phyloP scores from a whole-genome alignment of 2,888 invertebrate species.

The Cheiracanthium punctorium region DNA sequence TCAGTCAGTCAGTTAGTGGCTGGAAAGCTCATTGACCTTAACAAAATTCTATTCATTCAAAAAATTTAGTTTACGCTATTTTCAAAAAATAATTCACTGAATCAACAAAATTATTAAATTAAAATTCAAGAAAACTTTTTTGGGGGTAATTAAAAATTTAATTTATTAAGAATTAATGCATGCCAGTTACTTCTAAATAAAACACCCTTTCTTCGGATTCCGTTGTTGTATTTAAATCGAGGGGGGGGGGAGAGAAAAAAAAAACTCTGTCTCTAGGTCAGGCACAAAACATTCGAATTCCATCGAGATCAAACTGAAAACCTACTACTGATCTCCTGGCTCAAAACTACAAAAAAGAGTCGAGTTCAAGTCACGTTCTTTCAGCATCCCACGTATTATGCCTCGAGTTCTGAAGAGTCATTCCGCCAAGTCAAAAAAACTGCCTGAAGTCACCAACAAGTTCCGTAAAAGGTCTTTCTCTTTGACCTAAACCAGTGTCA shows the following conservation, averaged over 20 bases:
- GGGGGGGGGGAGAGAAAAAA: too few species aligned
- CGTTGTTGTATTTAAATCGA: background rate
- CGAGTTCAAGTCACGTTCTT: slow-evolving; percentile 12
- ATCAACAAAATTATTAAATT: too few species aligned
- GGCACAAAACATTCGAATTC: background rate
- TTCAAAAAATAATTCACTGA: too few species aligned
- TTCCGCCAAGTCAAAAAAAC: background rate
- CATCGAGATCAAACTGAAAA: background rate
- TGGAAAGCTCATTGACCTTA: too few species aligned
- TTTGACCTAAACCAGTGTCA: slow-evolving; percentile 26
- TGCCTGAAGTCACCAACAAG: slow-evolving; percentile 9
- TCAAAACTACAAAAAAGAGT: background rate
- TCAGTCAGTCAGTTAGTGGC: too few species aligned
- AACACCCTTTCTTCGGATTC: background rate
- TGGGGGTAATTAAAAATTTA: too few species aligned
- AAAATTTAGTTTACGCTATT: too few species aligned
- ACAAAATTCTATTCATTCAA: too few species aligned
- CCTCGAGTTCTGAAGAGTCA: slow-evolving; percentile 8
- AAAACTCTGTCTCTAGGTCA: background rate
- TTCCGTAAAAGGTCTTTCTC: slow-evolving; percentile 60
- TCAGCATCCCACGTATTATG: slow-evolving; percentile 16
- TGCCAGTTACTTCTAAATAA: too few species aligned
- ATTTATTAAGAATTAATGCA: too few species aligned
- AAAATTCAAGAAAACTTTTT: too few species aligned
- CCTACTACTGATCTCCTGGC: background rate